A percentile compares a stretch with the other conserved stretches of the same genome.
phyloP scores from a whole-genome alignment of 2,797 vertebrate genomes.

The Pipistrellus nathusii region DNA sequence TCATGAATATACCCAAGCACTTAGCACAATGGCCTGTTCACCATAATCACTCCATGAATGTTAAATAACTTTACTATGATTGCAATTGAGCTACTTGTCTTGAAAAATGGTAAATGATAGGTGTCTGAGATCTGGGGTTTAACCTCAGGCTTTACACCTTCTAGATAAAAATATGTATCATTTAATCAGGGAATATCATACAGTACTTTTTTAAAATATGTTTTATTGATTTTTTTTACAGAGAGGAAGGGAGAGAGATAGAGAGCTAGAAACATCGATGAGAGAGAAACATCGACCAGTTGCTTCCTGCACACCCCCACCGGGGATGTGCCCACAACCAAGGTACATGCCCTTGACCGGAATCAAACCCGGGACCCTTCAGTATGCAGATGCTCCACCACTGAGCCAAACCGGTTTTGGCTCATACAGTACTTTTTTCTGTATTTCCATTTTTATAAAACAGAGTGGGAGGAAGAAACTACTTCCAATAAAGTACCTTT shows the following conservation, averaged over 20 bases:
- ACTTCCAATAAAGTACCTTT: not conserved
- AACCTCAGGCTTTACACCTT: not conserved
- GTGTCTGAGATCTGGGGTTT: not conserved
- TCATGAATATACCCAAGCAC: not conserved
- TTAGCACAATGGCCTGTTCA: not conserved
- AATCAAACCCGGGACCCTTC: too few species aligned
- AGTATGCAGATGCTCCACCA: too few species aligned
- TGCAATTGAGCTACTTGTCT: not conserved
- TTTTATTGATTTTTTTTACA: too few species aligned
- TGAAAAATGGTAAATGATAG: not conserved
- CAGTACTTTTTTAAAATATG: not conserved
- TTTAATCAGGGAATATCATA: not conserved
- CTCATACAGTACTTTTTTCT: not conserved
- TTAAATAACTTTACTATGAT: conserved; percentile 1
- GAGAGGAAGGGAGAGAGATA: too few species aligned
- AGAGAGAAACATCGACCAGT: too few species aligned
- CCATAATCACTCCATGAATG: not conserved
- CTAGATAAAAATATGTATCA: conserved; percentile 25
- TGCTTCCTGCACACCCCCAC: too few species aligned
- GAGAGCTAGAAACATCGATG: too few species aligned
- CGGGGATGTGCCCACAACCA: too few species aligned
- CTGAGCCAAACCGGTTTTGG: too few species aligned
- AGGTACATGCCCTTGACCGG: too few species aligned
- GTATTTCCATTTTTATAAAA: not conserved
- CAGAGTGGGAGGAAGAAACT: not conserved